Evolutionary conservation across 2,113 vertebrate genomes (phyloP), one percentile per base, ranked within the genome.

Genomic region (Todiramphus chloris): DNA sequence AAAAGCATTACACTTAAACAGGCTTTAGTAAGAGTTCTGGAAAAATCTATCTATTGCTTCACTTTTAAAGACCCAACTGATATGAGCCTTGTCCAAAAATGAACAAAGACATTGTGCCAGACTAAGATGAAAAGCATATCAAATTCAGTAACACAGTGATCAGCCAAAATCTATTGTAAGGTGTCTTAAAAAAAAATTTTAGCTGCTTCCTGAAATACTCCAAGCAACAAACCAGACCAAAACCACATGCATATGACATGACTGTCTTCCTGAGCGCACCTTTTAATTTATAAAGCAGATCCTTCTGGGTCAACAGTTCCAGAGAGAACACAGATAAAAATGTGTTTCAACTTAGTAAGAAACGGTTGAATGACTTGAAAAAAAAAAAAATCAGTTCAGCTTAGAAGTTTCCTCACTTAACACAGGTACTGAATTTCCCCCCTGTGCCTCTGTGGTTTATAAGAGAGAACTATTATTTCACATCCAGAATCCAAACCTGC

Each of bases 121-220:
- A 33, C 55, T 63, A 81, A 80, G 13, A 67, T 9, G 30, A 69
- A 80, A 33, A 90, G 64, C 6, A 15, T 33, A 73, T n/a, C 16
- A 41, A 86, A 91, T 19, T 81, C 64, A 88, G 0, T 59, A 86
- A 82, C 28, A 58, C 24, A 63, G n/a, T 20, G 31, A 88, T 20
- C 21, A 77, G n/a, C 50, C 18, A 93, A 90, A 90, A 74, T 5
- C 13, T 31, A 73, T 1, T 60, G 39, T 53, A 73, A 87, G 8
- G 20, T 53, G 5, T n/a, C 33, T 31, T 53, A 75, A 51, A 6
- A 1, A 0, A 14, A 37, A 16, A 15, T 43, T 43, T 72, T 64
- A 56, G 53, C 39, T 63, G 92, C 35, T 83, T 92, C 20, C 43
- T 80, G 44, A 83, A 89, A 63, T 59, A 50, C 24, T 80, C 83